Evolutionary conservation across 2,113 vertebrate genomes (phyloP).

Genomic region (Bubo scandiacus): DNA sequence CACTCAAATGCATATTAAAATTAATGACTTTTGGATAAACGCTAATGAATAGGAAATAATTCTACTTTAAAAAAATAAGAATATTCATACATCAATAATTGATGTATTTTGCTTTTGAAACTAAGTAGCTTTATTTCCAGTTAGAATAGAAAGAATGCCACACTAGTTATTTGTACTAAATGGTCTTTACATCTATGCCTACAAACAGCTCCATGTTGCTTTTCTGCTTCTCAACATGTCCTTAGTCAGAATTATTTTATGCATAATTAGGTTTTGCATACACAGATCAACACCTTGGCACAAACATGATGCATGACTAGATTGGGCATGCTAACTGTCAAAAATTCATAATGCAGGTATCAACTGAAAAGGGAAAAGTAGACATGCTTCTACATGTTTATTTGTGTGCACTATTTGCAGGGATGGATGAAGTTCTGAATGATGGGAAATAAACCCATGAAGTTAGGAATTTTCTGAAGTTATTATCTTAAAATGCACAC

Average conservation of each 20-base stretch:
- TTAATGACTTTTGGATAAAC: conserved; percentile 62
- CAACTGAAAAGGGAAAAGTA: fast-evolving
- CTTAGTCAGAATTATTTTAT: neutral
- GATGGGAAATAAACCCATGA: neutral
- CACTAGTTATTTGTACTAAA: conserved; percentile 41
- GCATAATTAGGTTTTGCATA: neutral
- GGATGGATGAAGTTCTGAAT: neutral
- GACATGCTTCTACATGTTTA: neutral
- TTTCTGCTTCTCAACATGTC: neutral
- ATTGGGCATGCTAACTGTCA: neutral
- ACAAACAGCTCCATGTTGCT: neutral
- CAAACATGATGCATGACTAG: neutral
- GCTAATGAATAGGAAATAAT: conserved; percentile 65
- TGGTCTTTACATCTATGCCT: conserved; percentile 6
- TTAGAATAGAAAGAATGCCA: conserved; percentile 1
- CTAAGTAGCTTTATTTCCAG: conserved; percentile 42
- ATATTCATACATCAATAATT: conserved; percentile 62
- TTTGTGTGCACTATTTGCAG: neutral
- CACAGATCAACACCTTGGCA: neutral
- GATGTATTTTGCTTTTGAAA: conserved; percentile 59
- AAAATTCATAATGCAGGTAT: neutral
- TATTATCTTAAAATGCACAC: neutral
- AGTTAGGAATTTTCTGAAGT: neutral
- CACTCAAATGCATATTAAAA: conserved; percentile 64
- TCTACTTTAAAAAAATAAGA: conserved; percentile 28